Conservation (phyloP, 2,888 invertebrate species). For the Drosophila fungiperda region DNA sequence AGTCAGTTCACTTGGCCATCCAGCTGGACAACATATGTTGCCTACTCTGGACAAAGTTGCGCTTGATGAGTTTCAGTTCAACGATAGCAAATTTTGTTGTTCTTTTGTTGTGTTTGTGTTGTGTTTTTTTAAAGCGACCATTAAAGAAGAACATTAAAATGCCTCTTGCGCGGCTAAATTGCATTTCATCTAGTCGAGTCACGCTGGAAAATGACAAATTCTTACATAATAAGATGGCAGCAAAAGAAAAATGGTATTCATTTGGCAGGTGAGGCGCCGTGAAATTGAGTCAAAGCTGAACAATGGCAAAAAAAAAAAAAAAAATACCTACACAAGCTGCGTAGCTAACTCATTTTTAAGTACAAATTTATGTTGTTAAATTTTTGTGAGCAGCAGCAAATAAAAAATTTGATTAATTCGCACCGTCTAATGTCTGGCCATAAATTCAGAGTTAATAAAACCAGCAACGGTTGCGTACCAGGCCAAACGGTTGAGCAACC, state of each 20-base stretch:
- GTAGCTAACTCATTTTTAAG: constrained; percentile 83
- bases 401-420: constrained; percentile 81
- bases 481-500: constrained; percentile 19
- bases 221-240: constrained; percentile 69
- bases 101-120: constrained; percentile 3
- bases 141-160: constrained; percentile 73
- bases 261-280: constrained; percentile 76
- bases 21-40: constrained; percentile 71
- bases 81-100: constrained; percentile 6
- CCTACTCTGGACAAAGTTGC: constrained; percentile 41
- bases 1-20: constrained; percentile 30
- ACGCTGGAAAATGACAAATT: constrained; percentile 79
- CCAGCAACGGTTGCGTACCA: constrained; percentile 23
- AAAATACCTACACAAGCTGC: constrained; percentile 43
- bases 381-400: constrained; percentile 42
- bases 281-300: constrained; percentile 62
- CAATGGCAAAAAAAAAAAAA: background rate
- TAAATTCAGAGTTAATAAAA: constrained; percentile 83
- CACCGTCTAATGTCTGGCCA: constrained; percentile 76
- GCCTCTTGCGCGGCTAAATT: constrained; percentile 62
- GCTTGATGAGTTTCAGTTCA: constrained; percentile 42
- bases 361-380: constrained; percentile 82
- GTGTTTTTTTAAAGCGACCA: constrained; percentile 39
- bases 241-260: constrained; percentile 72
- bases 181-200: constrained; percentile 70